Conservation (phyloP, 2,888 invertebrate species). For the Drosophila mimetica region DNA sequence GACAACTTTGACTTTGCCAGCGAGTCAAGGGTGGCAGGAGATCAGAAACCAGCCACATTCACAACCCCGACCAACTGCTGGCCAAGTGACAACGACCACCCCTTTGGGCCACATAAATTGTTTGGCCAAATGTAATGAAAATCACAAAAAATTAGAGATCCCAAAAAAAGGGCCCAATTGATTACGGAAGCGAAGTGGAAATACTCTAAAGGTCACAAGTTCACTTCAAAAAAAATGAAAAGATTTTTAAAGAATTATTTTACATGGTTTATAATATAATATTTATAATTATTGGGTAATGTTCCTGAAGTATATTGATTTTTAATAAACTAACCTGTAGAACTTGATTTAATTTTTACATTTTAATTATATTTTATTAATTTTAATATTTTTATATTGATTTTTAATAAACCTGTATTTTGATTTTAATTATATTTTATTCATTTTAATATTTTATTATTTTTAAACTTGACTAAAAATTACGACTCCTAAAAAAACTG, state of each 20-base stretch:
- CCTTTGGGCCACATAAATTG: conserved; percentile 55
- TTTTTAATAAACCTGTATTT: too few relatives aligned
- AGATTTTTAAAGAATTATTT: background rate
- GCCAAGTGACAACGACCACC: conserved; percentile 34
- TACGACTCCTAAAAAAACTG: too few relatives aligned
- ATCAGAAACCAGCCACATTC: conserved; percentile 14
- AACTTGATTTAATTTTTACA: too few relatives aligned
- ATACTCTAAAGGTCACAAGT: conserved; percentile 9
- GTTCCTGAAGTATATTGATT: too few relatives aligned
- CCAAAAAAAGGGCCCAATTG: background rate
- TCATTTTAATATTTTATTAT: too few relatives aligned
- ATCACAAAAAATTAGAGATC: conserved; percentile 38
- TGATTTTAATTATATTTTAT: too few relatives aligned
- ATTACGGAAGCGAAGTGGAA: background rate
- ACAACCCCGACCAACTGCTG: background rate
- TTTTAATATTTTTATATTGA: too few relatives aligned
- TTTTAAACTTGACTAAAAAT: too few relatives aligned
- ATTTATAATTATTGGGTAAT: too few relatives aligned
- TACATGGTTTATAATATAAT: too few relatives aligned
- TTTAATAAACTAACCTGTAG: too few relatives aligned
- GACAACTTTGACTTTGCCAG: conserved; percentile 34
- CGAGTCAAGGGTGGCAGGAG: conserved; percentile 39
- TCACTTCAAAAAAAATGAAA: background rate
- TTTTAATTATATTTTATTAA: too few relatives aligned
- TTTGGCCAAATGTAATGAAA: conserved; percentile 68